Evolutionary conservation across 2,888 invertebrate genomes (phyloP).

Genomic region (Dyspetes luteomarginatus): DNA sequence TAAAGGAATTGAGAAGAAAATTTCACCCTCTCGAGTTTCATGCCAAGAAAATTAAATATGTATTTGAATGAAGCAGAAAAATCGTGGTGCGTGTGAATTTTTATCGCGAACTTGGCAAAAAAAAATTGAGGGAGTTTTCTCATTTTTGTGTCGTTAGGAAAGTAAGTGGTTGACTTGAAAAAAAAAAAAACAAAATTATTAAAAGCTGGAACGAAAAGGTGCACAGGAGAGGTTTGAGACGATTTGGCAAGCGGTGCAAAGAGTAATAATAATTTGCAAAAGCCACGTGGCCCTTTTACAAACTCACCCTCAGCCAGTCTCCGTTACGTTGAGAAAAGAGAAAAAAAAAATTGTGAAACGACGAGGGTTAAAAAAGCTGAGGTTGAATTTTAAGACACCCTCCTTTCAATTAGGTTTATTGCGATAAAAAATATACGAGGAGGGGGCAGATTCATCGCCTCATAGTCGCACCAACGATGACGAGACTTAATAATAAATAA

Average conservation of each 20-base stretch:
- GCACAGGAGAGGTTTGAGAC: constrained; percentile 28
- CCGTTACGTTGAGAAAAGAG: neutral
- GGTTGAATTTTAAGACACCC: constrained; percentile 56
- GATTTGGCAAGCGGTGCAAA: constrained; percentile 56
- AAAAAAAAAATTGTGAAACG: neutral
- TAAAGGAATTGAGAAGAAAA: constrained; percentile 43
- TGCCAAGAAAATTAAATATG: constrained; percentile 59
- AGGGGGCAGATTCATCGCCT: constrained; percentile 28
- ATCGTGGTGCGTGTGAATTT: constrained; percentile 24
- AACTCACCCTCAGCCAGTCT: constrained; percentile 9
- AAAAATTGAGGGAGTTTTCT: neutral
- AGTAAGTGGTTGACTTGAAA: constrained; percentile 54
- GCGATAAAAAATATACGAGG: constrained; percentile 67
- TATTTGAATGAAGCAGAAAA: constrained; percentile 43
- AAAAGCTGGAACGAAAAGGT: constrained; percentile 49
- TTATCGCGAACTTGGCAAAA: constrained; percentile 25
- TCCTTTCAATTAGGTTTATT: constrained; percentile 77
- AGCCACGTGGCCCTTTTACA: constrained; percentile 40
- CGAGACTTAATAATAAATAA: neutral
- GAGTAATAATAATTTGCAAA: constrained; percentile 53
- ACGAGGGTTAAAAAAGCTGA: constrained; percentile 18
- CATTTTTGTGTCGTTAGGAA: constrained; percentile 49
- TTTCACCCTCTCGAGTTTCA: constrained; percentile 19
- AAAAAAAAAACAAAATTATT: constrained; percentile 65
- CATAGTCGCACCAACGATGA: constrained; percentile 41